A percentile compares a stretch with the other conserved stretches of the same genome.
These are phyloP conservation scores for Periophthalmus magnuspinnatus DNA, from an alignment of 2,797 vertebrate genomes.

Conservation along the genomic window DNA sequence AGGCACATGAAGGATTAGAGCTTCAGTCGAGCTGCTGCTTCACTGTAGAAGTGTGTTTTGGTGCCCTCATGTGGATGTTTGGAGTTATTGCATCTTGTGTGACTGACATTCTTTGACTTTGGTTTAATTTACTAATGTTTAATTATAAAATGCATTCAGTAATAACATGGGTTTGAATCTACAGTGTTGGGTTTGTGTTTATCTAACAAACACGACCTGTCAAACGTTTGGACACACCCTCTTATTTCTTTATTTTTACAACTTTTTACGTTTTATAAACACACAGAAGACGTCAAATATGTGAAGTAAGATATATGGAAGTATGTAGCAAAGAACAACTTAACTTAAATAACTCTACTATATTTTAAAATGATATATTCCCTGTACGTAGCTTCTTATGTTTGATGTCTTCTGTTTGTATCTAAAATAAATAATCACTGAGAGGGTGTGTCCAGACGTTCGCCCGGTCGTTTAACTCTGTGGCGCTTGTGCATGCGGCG, in stretches of 20 bases:
- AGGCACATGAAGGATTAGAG: constrained; percentile 27
- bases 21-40: constrained; percentile 9
- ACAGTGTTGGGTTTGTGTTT: constrained; percentile 3
- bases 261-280: too few relatives aligned
- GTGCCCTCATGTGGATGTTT: constrained; percentile 60
- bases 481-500: constrained; percentile 48
- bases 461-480: background rate
- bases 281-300: too few relatives aligned
- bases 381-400: too few relatives aligned
- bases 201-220: background rate
- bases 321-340: too few relatives aligned
- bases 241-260: too few relatives aligned
- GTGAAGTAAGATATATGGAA: too few relatives aligned
- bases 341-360: too few relatives aligned
- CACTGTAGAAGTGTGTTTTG: constrained; percentile 10
- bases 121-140: background rate
- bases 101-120: background rate
- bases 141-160: background rate
- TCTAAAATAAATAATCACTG: too few relatives aligned
- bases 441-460: too few relatives aligned
- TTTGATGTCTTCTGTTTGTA: too few relatives aligned
- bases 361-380: too few relatives aligned
- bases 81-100: constrained; percentile 25
- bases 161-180: background rate
- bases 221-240: too few relatives aligned